Conservation (phyloP, 2,888 invertebrate species). For the Branchinecta sandiegonensis region DNA sequence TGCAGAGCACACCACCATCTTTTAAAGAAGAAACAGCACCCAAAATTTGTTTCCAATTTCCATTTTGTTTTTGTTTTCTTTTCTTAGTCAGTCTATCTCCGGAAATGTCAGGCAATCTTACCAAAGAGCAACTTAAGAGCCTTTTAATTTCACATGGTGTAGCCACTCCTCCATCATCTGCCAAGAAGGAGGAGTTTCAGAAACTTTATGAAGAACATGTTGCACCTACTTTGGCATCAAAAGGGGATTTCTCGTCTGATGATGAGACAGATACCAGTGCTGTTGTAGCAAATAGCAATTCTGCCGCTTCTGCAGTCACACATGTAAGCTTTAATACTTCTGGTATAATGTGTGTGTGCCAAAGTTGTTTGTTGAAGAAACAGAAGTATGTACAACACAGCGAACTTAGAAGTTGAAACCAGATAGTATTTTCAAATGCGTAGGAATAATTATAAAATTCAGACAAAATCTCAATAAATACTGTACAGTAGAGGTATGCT, state of each 20-base stretch:
- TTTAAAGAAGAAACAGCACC: too few species aligned
- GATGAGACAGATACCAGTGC: slow-evolving; percentile 22
- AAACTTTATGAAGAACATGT: slow-evolving; percentile 27
- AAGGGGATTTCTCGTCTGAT: slow-evolving; percentile 27
- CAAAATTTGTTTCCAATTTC: not conserved
- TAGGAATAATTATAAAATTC: too few species aligned
- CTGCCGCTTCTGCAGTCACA: not conserved
- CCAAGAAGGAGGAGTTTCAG: slow-evolving; percentile 27
- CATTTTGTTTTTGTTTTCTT: slow-evolving; percentile 3
- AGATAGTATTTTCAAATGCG: too few species aligned
- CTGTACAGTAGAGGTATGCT: too few species aligned
- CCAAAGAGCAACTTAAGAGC: slow-evolving; percentile 27
- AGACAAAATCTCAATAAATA: too few species aligned
- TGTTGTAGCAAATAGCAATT: not conserved
- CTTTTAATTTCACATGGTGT: slow-evolving; percentile 26
- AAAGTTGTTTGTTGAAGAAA: too few species aligned
- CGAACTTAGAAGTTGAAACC: too few species aligned
- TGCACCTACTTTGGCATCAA: slow-evolving; percentile 21
- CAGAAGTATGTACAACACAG: too few species aligned
- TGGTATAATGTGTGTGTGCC: too few species aligned
- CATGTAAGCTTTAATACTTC: too few species aligned
- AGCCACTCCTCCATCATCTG: slow-evolving; percentile 24
- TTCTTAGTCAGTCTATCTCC: not conserved
- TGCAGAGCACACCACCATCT: too few species aligned
- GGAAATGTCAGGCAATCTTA: slow-evolving; percentile 21